Evolutionary conservation across 2,888 invertebrate genomes (phyloP).

Genomic region (Catocala sponsa): DNA sequence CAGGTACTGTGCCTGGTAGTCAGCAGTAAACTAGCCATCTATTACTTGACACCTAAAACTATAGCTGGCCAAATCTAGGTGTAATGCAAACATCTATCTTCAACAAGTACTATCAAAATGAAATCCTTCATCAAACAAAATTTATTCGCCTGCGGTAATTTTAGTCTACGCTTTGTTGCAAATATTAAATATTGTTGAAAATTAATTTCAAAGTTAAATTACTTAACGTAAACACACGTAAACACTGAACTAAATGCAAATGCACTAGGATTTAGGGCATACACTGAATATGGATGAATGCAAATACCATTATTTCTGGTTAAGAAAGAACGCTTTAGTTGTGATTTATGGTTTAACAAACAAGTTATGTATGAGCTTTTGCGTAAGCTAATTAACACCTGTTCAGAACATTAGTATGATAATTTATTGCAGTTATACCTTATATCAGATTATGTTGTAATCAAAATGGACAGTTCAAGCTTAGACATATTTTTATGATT

Average conservation of each 20-base stretch:
- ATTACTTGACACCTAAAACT: too few species aligned
- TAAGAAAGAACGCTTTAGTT: background rate
- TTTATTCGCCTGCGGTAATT: too few species aligned
- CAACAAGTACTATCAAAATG: too few species aligned
- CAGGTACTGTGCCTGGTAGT: too few species aligned
- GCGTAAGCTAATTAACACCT: constrained; percentile 9
- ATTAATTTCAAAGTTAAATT: background rate
- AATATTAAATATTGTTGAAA: background rate
- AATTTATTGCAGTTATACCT: constrained; percentile 1
- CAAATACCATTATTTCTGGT: constrained; percentile 2
- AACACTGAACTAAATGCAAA: background rate
- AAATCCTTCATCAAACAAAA: too few species aligned
- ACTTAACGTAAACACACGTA: background rate
- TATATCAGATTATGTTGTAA: background rate
- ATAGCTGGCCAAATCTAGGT: too few species aligned
- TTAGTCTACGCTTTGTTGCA: too few species aligned
- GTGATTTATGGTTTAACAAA: constrained; percentile 3
- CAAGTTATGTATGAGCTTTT: constrained; percentile 2
- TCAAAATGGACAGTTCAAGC: background rate
- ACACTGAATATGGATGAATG: constrained; percentile 4
- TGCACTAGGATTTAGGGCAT: constrained; percentile 1
- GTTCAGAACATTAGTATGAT: constrained; percentile 7
- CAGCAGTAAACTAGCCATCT: too few species aligned
- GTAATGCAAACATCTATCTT: too few species aligned
- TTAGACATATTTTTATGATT: too few species aligned